phyloP scores from a whole-genome alignment of 37 sponge, comb jelly and placozoan species.

The Halichondria panicea region DNA sequence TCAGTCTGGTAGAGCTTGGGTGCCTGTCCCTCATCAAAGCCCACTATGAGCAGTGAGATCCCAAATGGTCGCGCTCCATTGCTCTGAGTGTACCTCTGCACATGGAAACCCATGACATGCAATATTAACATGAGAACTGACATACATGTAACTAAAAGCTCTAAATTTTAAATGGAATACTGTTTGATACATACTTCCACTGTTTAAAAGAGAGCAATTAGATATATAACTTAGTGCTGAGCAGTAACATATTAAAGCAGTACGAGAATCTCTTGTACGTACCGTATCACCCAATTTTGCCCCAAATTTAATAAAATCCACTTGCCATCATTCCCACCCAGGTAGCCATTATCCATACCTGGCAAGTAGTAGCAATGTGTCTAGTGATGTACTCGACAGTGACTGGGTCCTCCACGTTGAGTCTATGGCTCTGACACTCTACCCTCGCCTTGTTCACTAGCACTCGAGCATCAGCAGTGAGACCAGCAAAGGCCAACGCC shows the following conservation, averaged over 20 bases:
- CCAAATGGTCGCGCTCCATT: slow-evolving; percentile 96
- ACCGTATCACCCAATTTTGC: not conserved
- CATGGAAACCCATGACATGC: not conserved
- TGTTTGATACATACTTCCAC: too few species aligned
- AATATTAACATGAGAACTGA: not conserved
- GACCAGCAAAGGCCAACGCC: slow-evolving; percentile 96
- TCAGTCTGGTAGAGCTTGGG: slow-evolving; percentile 97
- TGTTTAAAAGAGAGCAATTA: too few species aligned
- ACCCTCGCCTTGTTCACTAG: slow-evolving; percentile 93
- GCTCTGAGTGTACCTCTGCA: slow-evolving; percentile 90
- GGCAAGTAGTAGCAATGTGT: slow-evolving; percentile 87
- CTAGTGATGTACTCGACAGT: slow-evolving; percentile 96
- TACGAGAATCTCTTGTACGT: not conserved
- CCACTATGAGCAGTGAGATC: slow-evolving; percentile 90
- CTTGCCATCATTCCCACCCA: not conserved
- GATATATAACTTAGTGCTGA: too few species aligned
- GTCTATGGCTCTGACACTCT: slow-evolving; percentile 96
- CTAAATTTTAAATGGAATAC: too few species aligned
- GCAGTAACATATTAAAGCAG: not conserved
- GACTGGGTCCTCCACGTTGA: slow-evolving; percentile 96
- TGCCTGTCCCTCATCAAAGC: slow-evolving; percentile 88
- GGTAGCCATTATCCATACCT: slow-evolving; percentile 48
- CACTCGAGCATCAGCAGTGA: slow-evolving; percentile 98
- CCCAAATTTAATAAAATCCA: not conserved
- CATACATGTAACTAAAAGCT: too few species aligned